Evolutionary conservation across 2,888 invertebrate species (phyloP), one percentile per base, ranked within the genome.

Genomic region (Spodoptera picta): DNA sequence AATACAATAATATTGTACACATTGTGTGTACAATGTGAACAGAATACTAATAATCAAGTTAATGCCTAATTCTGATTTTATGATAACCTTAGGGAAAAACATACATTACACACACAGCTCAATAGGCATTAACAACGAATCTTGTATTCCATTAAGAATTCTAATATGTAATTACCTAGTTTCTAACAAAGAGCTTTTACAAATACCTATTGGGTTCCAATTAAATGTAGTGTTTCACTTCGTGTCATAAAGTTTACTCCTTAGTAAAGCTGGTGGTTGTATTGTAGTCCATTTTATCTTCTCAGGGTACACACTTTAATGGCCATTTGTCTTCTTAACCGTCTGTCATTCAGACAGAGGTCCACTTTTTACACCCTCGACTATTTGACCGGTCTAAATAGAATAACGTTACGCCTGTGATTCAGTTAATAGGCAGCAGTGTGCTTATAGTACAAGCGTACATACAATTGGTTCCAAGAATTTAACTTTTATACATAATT

Each of bases 281-380:
- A 65, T 42, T 56, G 36, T 61, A 52, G 56, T 41, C 69, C 36
- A 52, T 74, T 69, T 71, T 70, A 71, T 77, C 57, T 60, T 59
- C 41, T 47, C 61, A 41, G 57, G 54, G 58, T 73, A 73, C 72
- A 73, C 83, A n/a, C n/a, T 85, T 80, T 81, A 81, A 83, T 75
- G 79, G 73, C 81, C 77, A 87, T 88, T 85, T 84, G 85, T 89
- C 87, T 88, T 85, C 77, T 68, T 70, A 80, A 81, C 75, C 82
- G 84, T 86, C 89, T 77, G 64, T 85, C 86, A 81, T 69, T 77
- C 58, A 65, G 84, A 86, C 69, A 75, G 70, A 83, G 84, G 86
- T 78, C 73, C 62, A 63, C 73, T 82, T 86, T 84, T 86, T 86
- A 77, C 72, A 65, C 61, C 66, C 65, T 62, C 65, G 69, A 77